These are phyloP conservation scores for Silvanus unidentatus DNA, from an alignment of 2,888 invertebrate species.

Conservation along the genomic window DNA sequence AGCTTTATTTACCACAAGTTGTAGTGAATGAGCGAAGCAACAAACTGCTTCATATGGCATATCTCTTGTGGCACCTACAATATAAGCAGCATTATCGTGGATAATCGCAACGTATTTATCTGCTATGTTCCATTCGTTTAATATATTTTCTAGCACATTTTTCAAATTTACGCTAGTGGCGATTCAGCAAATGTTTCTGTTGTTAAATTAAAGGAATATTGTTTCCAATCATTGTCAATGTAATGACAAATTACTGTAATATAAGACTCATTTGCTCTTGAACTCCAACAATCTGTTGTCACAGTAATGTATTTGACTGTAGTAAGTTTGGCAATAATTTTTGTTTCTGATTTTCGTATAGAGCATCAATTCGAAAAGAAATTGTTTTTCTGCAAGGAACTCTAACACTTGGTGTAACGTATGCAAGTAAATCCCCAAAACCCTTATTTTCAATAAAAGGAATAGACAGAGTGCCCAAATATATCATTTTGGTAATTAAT, in stretches of 20 bases:
- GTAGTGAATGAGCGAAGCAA: constrained; percentile 27
- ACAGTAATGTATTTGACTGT: neutral
- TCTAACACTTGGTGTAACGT: neutral
- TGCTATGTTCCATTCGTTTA: constrained; percentile 19
- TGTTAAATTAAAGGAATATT: constrained; percentile 15
- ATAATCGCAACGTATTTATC: constrained; percentile 21
- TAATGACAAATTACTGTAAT: constrained; percentile 22
- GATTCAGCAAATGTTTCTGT: constrained; percentile 20
- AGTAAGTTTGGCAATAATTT: neutral
- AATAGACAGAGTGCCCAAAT: constrained; percentile 12
- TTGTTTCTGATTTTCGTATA: neutral
- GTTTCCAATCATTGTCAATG: constrained; percentile 17
- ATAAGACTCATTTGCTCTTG: constrained; percentile 22
- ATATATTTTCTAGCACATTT: constrained; percentile 16
- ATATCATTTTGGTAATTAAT: constrained; percentile 17
- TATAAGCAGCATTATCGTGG: constrained; percentile 28
- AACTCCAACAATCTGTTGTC: constrained; percentile 26
- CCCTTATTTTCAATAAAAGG: constrained; percentile 9
- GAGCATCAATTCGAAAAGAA: neutral
- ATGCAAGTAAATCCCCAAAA: neutral
- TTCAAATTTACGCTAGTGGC: constrained; percentile 20
- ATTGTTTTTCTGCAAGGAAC: neutral
- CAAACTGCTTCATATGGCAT: constrained; percentile 17
- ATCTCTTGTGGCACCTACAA: constrained; percentile 16
- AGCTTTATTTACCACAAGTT: constrained; percentile 22